These are phyloP conservation scores for Serranus cabrilla DNA, from an alignment of 2,797 vertebrate species.

Conservation along the genomic window DNA sequence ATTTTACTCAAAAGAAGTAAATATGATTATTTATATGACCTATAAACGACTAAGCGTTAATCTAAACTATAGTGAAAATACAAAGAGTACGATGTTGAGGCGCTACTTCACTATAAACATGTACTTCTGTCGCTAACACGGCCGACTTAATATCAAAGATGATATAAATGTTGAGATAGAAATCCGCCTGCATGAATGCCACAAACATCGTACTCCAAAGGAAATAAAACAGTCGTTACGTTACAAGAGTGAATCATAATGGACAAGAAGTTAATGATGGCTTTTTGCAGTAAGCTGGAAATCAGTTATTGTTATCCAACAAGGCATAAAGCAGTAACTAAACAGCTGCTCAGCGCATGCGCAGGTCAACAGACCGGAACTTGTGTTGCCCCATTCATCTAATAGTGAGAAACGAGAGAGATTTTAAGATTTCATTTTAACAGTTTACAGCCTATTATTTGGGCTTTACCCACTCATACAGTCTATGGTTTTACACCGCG, in stretches of 20 bases:
- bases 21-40: background rate
- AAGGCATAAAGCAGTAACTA: background rate
- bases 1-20: background rate
- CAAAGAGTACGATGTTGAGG: accelerated
- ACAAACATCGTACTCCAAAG: background rate
- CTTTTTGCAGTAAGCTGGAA: background rate
- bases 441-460: no score
- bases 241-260: background rate
- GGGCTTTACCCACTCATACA: no score
- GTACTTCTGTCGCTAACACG: accelerated
- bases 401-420: no score
- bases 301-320: background rate
- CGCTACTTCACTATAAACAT: background rate
- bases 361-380: background rate
- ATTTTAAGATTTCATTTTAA: no score
- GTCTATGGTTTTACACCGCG: no score
- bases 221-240: background rate
- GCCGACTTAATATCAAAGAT: background rate
- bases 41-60: accelerated
- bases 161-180: background rate
- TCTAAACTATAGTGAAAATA: accelerated
- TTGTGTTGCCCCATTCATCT: background rate
- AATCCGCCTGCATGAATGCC: background rate
- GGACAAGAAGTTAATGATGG: background rate
- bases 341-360: background rate